Evolutionary conservation across 2,888 invertebrate species (phyloP).

Genomic region (Yponomeuta evonymella): DNA sequence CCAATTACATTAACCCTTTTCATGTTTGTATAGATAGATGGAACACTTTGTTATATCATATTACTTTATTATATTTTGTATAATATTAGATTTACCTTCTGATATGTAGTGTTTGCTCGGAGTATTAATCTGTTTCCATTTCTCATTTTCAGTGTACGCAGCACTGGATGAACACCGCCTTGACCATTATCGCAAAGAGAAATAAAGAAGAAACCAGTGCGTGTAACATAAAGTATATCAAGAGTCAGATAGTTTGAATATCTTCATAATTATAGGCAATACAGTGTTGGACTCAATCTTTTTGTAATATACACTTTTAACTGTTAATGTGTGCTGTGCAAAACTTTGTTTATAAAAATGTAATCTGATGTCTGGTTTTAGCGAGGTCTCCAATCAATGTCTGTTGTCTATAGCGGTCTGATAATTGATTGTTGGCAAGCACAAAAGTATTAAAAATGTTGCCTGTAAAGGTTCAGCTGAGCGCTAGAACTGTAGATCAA

Average conservation of each 20-base stretch:
- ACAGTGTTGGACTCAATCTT: conserved; percentile 19
- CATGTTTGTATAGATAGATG: too few relatives aligned
- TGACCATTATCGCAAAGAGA: conserved; percentile 37
- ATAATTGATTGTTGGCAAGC: neutral
- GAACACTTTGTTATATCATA: too few relatives aligned
- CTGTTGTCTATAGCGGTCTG: conserved; percentile 22
- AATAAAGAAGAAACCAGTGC: conserved; percentile 47
- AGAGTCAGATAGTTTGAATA: conserved; percentile 47
- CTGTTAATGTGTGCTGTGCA: conserved; percentile 17
- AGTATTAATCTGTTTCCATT: conserved; percentile 16
- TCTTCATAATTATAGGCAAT: conserved; percentile 38
- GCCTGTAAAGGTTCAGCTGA: neutral
- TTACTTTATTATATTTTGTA: too few relatives aligned
- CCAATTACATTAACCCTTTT: neutral
- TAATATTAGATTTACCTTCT: neutral
- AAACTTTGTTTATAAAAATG: conserved; percentile 7
- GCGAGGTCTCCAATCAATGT: neutral
- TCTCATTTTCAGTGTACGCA: conserved; percentile 58
- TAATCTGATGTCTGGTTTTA: conserved; percentile 10
- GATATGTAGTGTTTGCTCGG: neutral
- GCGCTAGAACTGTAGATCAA: neutral
- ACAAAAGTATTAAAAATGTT: neutral
- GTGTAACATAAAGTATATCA: conserved; percentile 37
- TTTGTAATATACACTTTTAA: conserved; percentile 15
- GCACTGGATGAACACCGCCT: conserved; percentile 58